Conservation (phyloP, 2,797 vertebrate species). For the Philypnodon macrostomus region DNA sequence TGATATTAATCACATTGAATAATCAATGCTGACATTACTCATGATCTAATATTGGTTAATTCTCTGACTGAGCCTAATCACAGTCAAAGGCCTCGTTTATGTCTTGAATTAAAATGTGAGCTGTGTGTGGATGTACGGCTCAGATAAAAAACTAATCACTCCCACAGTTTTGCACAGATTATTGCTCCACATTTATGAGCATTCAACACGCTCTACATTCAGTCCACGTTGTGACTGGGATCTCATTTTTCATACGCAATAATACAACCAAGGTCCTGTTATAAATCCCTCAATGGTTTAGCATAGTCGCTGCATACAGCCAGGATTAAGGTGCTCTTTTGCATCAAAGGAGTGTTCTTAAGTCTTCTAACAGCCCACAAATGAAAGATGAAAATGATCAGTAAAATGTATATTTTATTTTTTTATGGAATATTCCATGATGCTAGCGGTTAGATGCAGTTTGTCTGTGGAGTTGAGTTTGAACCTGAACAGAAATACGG, state of each 20-base stretch:
- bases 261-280: constrained; percentile 29
- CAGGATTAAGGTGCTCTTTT: constrained; percentile 28
- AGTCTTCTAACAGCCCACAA: constrained; percentile 14
- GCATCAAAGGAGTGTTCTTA: constrained; percentile 17
- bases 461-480: too few species aligned
- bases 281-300: constrained; percentile 43
- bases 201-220: constrained; percentile 29
- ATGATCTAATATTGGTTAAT: constrained; percentile 37
- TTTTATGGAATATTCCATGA: too few species aligned
- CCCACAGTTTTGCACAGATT: constrained; percentile 41
- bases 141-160: constrained; percentile 55
- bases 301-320: constrained; percentile 16
- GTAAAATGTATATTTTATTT: too few species aligned
- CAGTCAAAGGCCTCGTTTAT: constrained; percentile 32
- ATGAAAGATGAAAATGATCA: too few species aligned
- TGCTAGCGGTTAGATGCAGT: too few species aligned
- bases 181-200: constrained; percentile 32
- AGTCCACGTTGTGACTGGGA: constrained; percentile 32
- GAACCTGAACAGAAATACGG: too few species aligned
- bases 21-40: constrained; percentile 34
- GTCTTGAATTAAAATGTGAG: constrained; percentile 44
- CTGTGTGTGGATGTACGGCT: constrained; percentile 29
- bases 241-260: constrained; percentile 44
- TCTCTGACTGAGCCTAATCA: constrained; percentile 30
- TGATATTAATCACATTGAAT: constrained; percentile 9